Evolutionary conservation across 2,113 vertebrate genomes (phyloP), one percentile per base, ranked within the genome.

Genomic region (Lutjanus erythropterus): DNA sequence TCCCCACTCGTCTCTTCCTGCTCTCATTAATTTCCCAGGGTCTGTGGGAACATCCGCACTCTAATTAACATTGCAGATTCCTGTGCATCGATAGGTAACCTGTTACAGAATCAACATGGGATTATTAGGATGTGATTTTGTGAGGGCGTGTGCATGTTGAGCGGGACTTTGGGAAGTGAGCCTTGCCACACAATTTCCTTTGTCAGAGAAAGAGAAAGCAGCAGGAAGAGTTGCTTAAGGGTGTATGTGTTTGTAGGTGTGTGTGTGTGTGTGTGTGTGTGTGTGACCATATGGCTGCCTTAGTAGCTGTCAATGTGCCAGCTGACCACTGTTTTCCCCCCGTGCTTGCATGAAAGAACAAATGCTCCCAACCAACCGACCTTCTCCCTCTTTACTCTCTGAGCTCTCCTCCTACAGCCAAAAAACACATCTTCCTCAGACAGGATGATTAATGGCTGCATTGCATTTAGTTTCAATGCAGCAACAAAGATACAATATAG

Each of bases 31-130:
- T 91, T 88, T 88, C 79, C 91, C 84, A 84, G 85, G 81, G 80
- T 86, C 77, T 66, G 85, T 88, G 89, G 87, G 90, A 92, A 88
- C 75, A 80, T 68, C 90, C 53, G 50, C 85, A 33, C 58, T 80
- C 90, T 91, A 83, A 93, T 92, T 88, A 89, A 88, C 86, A 85
- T 83, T 81, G 84, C 83, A 87, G 86, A 91, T 92, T 83, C 79
- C 76, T 44, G 71, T 67, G 77, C 80, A 67, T 91, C 85, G 46
- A 89, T 83, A 72, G 76, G 83, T 89, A 85, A 92, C 91, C 86
- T 91, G 89, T 90, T 92, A 79, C 69, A 55, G 72, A 85, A 78
- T 78, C 86, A 81, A 66, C 86, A 39, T 9, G 84, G 90, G 87
- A 84, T 87, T 88, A 84, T 87, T 88, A 77, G 72, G 52, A 69